These are phyloP conservation scores for Sebastes miniatus DNA, from an alignment of 2,797 vertebrate genomes.

Conservation along the genomic window DNA sequence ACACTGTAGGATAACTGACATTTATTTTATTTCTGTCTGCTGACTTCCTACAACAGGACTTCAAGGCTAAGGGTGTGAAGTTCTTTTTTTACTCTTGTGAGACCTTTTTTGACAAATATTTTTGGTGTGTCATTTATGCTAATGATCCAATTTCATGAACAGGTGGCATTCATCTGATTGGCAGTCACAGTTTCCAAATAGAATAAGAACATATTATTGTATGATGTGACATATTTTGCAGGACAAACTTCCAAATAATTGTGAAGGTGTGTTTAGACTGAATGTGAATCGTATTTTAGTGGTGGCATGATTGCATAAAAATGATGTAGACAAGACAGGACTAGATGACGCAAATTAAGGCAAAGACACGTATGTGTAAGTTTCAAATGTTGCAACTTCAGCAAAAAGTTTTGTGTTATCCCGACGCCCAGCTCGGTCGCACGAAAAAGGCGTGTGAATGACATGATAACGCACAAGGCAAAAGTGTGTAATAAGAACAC, in stretches of 20 bases:
- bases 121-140: neutral
- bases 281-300: neutral
- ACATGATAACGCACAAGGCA: too few relatives aligned
- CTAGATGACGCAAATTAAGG: too few relatives aligned
- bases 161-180: neutral
- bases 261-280: neutral
- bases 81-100: neutral
- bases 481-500: too few relatives aligned
- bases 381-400: too few relatives aligned
- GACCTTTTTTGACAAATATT: neutral
- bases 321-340: neutral
- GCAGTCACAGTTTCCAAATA: neutral
- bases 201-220: neutral
- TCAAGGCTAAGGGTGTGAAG: neutral
- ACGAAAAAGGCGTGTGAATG: too few relatives aligned
- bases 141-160: neutral
- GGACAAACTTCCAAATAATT: neutral
- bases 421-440: too few relatives aligned
- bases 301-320: neutral
- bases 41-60: neutral
- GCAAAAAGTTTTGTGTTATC: too few relatives aligned
- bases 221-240: neutral
- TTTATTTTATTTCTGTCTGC: neutral
- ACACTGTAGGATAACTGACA: neutral
- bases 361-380: too few relatives aligned